Base-by-base conservation (phyloP, 2,797 vertebrate genomes). In the Alcedo quadribrachys region DNA sequence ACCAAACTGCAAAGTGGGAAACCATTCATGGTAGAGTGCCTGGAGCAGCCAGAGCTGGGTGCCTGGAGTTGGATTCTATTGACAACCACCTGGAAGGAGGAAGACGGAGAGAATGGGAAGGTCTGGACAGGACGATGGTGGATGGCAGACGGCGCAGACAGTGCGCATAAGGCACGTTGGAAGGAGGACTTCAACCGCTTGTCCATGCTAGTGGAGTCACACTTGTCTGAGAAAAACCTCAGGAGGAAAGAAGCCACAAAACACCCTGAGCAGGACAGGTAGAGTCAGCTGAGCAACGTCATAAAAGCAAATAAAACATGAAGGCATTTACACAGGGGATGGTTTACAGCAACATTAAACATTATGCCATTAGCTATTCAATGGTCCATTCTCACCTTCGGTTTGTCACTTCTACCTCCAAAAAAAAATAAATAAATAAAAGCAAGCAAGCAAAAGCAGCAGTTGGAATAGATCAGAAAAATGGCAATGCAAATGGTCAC, bases 61-160 rank as follows among this genome's bases (percentile, higher is more conserved):
- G 89, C 53, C 63, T 2, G 85, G 54, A 7, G 65, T 6, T 67
- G 4, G 43, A 16, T 6, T 9, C 4, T 18, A 22, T 6, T 4
- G 30, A 42, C 0, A 12, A 15, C n/a, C 92, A 94, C 92, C 96
- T 97, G 93, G 19, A 75, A 81, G 40, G 89, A 96, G 95, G 96
- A 96, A 90, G 73, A 77, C 30, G 8, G 89, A 75, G 73, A 70
- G 73, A 68, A 15, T n/a, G 90, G 92, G 53, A 48, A 62, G 84
- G 53, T 33, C 82, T 27, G 78, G 74, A 80, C 82, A 13, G 35
- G 1, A 57, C 18, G 20, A 48, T 11, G 92, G 46, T 3, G 37
- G 71, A 35, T 14, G 37, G 63, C 9, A 18, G 67, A 7, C 19
- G 42, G 53, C 2, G 7, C 55, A 7, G 51, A 1, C 42, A 1